Percentiles rank a stretch among this genome's conserved stretches.
These are phyloP conservation scores for Cylloceria caligata DNA, from an alignment of 2,888 invertebrate species.

Conservation along the genomic window DNA sequence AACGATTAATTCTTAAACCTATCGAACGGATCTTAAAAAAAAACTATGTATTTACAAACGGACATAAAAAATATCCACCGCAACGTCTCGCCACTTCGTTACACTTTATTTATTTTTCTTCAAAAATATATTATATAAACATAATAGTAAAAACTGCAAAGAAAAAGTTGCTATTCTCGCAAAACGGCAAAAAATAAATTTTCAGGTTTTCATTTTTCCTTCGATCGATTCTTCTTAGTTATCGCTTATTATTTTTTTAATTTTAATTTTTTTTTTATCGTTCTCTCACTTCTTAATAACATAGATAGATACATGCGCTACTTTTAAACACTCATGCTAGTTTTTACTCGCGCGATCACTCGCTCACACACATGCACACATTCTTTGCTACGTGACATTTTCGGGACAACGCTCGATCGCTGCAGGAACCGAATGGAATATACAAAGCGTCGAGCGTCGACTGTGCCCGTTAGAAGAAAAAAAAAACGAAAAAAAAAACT, in stretches of 20 bases:
- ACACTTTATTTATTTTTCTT: constrained; percentile 25
- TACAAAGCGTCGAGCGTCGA: constrained; percentile 59
- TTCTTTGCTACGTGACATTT: constrained; percentile 47
- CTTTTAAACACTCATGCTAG: constrained; percentile 53
- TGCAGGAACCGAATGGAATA: constrained; percentile 80
- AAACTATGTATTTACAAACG: constrained; percentile 65
- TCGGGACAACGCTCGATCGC: constrained; percentile 68
- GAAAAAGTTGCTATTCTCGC: constrained; percentile 55
- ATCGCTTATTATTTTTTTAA: constrained; percentile 19
- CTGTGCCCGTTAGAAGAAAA: constrained; percentile 39
- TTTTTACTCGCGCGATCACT: constrained; percentile 47
- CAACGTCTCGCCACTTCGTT: constrained; percentile 43
- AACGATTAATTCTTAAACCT: constrained; percentile 62
- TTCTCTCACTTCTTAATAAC: constrained; percentile 24
- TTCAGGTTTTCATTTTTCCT: constrained; percentile 36
- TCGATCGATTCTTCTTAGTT: constrained; percentile 42
- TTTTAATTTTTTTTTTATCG: not conserved
- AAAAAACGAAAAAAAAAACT: no score
- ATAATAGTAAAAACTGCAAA: constrained; percentile 64
- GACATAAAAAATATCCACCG: constrained; percentile 65
- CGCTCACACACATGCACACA: constrained; percentile 52
- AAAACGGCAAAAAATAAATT: constrained; percentile 59
- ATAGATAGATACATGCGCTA: constrained; percentile 50
- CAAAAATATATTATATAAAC: constrained; percentile 70
- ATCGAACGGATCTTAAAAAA: constrained; percentile 64